These are phyloP conservation scores for Bucco capensis DNA, from an alignment of 2,113 vertebrate genomes.

Conservation along the genomic window DNA sequence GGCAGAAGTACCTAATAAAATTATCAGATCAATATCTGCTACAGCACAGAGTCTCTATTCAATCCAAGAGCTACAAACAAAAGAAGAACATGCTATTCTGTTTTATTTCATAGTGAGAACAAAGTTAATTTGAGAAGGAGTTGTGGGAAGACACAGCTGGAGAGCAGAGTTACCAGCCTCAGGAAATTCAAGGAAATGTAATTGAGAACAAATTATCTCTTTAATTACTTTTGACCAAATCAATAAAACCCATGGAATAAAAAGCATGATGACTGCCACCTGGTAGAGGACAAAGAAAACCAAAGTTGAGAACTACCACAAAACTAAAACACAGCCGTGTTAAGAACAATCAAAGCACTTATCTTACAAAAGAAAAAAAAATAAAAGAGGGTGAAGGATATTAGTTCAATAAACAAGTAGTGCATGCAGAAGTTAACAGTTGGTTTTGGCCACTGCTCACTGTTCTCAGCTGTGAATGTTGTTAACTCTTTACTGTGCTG, in stretches of 20 bases:
- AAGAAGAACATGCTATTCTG: slow-evolving; percentile 18
- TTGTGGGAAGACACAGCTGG: slow-evolving; percentile 47
- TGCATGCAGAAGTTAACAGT: neutral
- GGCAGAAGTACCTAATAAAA: slow-evolving; percentile 40
- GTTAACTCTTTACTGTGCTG: neutral
- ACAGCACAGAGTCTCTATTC: slow-evolving; percentile 18
- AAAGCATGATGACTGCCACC: slow-evolving; percentile 20
- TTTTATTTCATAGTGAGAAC: slow-evolving; percentile 60
- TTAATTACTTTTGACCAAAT: slow-evolving; percentile 79
- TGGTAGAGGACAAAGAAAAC: slow-evolving; percentile 29
- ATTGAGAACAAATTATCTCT: slow-evolving; percentile 77
- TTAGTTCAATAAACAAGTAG: neutral
- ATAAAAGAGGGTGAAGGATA: neutral
- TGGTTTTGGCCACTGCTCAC: neutral
- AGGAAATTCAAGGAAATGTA: slow-evolving; percentile 73
- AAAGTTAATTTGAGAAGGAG: slow-evolving; percentile 72
- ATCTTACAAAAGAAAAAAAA: neutral
- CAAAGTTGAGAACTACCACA: neutral
- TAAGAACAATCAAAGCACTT: neutral
- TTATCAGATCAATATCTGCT: slow-evolving; percentile 36
- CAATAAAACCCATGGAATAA: slow-evolving; percentile 58
- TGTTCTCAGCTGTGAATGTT: neutral
- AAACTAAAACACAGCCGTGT: neutral
- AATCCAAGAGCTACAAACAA: slow-evolving; percentile 23
- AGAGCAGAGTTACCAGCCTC: slow-evolving; percentile 63